phyloP scores from a whole-genome alignment of 2,888 invertebrate genomes.

The Plemyria rubiginata region DNA sequence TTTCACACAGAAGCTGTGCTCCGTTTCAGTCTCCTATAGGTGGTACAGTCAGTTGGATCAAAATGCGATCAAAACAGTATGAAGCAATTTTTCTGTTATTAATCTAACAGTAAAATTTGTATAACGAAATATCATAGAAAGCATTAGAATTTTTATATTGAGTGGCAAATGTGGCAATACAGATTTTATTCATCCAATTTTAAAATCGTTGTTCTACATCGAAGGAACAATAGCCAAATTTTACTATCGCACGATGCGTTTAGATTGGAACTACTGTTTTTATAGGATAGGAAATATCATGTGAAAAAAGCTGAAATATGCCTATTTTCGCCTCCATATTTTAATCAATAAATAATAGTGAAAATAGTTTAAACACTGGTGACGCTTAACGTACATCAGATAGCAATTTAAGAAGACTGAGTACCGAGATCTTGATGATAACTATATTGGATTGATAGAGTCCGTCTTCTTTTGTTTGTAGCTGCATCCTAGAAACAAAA shows the following conservation, averaged over 20 bases:
- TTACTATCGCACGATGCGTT: too few relatives aligned
- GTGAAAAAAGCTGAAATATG: too few relatives aligned
- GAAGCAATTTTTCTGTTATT: not conserved
- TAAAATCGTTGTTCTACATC: too few relatives aligned
- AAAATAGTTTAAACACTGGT: not conserved
- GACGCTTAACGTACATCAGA: conserved; percentile 12
- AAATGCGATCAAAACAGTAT: not conserved
- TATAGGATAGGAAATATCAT: too few relatives aligned
- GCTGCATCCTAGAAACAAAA: too few relatives aligned
- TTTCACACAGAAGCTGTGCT: conserved; percentile 35
- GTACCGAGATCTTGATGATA: conserved; percentile 14
- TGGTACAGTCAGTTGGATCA: not conserved
- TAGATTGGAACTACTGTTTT: too few relatives aligned
- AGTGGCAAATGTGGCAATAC: too few relatives aligned
- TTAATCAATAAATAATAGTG: not conserved
- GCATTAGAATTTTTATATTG: too few relatives aligned
- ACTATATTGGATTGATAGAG: conserved; percentile 18
- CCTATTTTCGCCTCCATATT: too few relatives aligned
- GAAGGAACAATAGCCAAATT: too few relatives aligned
- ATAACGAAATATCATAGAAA: too few relatives aligned
- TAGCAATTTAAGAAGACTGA: conserved; percentile 21
- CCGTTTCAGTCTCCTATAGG: conserved; percentile 29
- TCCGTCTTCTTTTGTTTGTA: conserved; percentile 25
- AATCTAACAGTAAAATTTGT: not conserved
- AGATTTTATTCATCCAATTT: too few relatives aligned